phyloP scores from a whole-genome alignment of 1,140 invertebrate species.

The Pogonus chalceus region DNA sequence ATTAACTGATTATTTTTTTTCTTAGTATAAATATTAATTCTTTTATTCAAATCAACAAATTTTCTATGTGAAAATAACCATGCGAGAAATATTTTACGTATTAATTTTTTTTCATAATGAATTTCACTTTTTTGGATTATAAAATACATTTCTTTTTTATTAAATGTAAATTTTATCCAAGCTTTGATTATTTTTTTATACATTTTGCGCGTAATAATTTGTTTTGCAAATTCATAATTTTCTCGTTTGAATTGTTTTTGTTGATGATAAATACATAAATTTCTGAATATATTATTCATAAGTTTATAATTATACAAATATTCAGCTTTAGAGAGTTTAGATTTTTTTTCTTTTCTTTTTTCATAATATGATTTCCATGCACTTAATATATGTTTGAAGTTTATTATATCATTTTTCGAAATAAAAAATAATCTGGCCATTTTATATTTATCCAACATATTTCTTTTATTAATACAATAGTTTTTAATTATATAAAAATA shows the following conservation, averaged over 20 bases:
- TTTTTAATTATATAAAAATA: background rate
- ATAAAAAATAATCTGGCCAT: conserved; percentile 9
- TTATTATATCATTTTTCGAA: conserved; percentile 9
- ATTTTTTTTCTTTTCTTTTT: conserved; percentile 4
- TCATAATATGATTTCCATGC: conserved; percentile 10
- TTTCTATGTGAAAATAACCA: background rate
- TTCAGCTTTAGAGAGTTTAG: conserved; percentile 4
- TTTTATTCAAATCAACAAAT: background rate
- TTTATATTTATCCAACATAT: conserved; percentile 6
- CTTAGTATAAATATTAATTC: background rate
- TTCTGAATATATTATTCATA: conserved; percentile 13
- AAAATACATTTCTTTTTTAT: conserved; percentile 11
- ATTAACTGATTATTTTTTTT: background rate
- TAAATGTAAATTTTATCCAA: background rate
- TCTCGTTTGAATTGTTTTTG: conserved; percentile 8
- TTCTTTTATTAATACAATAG: conserved; percentile 4
- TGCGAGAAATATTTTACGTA: background rate
- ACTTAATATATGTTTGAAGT: conserved; percentile 7
- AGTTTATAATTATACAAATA: conserved; percentile 16
- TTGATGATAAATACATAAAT: conserved; percentile 12
- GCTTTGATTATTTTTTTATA: background rate
- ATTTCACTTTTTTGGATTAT: background rate
- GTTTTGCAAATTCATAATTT: conserved; percentile 8
- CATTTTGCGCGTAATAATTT: background rate
- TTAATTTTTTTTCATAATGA: conserved; percentile 11